Evolutionary conservation across 2,113 vertebrate species (phyloP), one percentile per base, ranked within the genome.

Genomic region (Notarius quadriscutis): DNA sequence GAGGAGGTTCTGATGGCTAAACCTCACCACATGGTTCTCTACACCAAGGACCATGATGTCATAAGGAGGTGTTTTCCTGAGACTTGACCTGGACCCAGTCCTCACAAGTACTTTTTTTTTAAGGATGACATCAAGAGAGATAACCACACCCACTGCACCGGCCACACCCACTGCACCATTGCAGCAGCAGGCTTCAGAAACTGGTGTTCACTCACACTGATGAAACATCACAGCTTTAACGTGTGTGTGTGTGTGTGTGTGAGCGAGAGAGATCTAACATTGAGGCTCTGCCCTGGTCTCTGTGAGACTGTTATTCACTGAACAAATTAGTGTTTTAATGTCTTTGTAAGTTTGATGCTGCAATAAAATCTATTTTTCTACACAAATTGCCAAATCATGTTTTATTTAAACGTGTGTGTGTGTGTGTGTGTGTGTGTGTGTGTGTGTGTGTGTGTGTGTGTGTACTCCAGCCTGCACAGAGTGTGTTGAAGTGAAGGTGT

Each of bases 301-400:
- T 74, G 81, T 63, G 88, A 89, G 88, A 89, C 82, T 53, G 55
- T 12, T 22, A 12, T 25, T 77, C 74, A 51, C 41, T 77, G n/a
- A 77, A 71, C 67, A 17, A n/a, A n/a, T 69, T 15, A 5, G 6
- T 75, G 71, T 48, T 50, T 57, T 57, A 11, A 48, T 22, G 48
- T n/a, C 7, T 27, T 27, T 78, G n/a, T 57, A 86, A 82, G 69
- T 78, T 65, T 62, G 25, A 83, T n/a, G 41, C n/a, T 83, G 53
- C 27, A 86, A 85, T 84, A 81, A 89, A 87, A 89, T 88, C 72
- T 90, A 88, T 88, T 89, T 81, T 88, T 74, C 74, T 71, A 79
- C 69, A 86, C 50, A 53, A 12, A 14, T 5, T 74, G 34, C 7
- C 27, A 34, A 34, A 74, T 48, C 1, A 18, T 48, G 15, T 20